These are phyloP conservation scores for Cyprinodon variegatus DNA, from an alignment of 2,113 vertebrate species.

Conservation along the genomic window DNA sequence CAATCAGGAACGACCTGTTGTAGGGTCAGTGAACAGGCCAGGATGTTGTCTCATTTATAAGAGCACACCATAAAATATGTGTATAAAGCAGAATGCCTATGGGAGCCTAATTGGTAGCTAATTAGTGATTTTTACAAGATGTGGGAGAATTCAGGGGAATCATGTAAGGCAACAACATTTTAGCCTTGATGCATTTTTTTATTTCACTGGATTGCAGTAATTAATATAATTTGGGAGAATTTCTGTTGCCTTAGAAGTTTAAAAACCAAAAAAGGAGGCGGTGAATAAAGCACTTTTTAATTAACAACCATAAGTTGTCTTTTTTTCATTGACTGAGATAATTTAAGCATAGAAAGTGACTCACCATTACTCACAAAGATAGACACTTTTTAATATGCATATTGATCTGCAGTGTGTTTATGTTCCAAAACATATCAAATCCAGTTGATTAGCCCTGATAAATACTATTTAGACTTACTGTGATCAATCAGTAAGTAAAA, in stretches of 20 bases:
- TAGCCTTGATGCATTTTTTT: neutral
- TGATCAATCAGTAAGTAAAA: no score
- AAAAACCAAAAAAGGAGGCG: neutral
- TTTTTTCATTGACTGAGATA: no score
- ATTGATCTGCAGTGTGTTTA: no score
- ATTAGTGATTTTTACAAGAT: conserved; percentile 9
- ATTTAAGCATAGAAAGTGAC: no score
- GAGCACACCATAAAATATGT: conserved; percentile 17
- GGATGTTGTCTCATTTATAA: conserved; percentile 5
- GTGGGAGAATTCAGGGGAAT: conserved; percentile 7
- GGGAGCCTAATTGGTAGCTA: conserved; percentile 11
- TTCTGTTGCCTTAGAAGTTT: neutral
- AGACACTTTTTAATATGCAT: no score
- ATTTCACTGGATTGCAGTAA: neutral
- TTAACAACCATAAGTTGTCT: neutral
- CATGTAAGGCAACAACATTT: neutral
- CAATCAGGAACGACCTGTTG: conserved; percentile 28
- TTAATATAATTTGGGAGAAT: neutral
- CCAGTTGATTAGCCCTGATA: no score
- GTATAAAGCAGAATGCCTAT: conserved; percentile 19
- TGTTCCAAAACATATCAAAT: no score
- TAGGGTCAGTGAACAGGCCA: conserved; percentile 12
- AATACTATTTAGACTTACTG: no score
- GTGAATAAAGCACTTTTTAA: neutral
- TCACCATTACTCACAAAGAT: no score